Evolutionary conservation across 2,797 vertebrate genomes (phyloP), one percentile per base, ranked within the genome.

Genomic region (Characodon lateralis): DNA sequence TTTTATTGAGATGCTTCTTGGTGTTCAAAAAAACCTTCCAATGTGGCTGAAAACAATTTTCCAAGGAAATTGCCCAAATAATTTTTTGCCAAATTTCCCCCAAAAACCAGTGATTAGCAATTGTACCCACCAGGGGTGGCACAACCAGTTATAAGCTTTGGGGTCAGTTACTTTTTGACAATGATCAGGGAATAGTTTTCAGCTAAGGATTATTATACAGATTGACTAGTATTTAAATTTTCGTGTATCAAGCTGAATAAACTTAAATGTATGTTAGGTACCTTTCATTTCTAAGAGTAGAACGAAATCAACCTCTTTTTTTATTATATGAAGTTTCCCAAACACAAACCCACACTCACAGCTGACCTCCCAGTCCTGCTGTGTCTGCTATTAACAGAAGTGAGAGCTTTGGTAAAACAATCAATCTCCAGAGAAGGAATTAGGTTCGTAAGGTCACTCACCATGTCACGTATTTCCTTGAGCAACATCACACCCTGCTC

Each of bases 371-470:
- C 24, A 13, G 14, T 24, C 43, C 66, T 26, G 41, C 66, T 46
- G 66, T 46, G 66, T 75, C 65, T 87, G 74, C 86, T 72, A 80
- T 81, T 84, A 86, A 87, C 70, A 84, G 76, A 82, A 80, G 80
- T 72, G 86, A 82, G 83, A 83, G 80, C 76, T 83, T 56, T 82
- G 84, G 79, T 76, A 81, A 82, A 87, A 87, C 78, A 80, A 86
- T 85, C 74, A 87, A 78, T 58, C 77, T 78, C 77, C 80, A 82
- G 79, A 85, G 81, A 46, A 55, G 72, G 66, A 48, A 69, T n/a
- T 24, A 69, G 66, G 41, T 48, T 69, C 43, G 48, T 69, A 48
- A 69, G 43, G 66, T 69, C 66, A 69, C 66, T 69, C 43, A 69
- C 46, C 41, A 69, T 22, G n/a, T 69, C 43, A 69, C 24, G 48